Evolutionary conservation across 2,888 invertebrate genomes (phyloP).

Genomic region (Leptarthrus brevirostris): DNA sequence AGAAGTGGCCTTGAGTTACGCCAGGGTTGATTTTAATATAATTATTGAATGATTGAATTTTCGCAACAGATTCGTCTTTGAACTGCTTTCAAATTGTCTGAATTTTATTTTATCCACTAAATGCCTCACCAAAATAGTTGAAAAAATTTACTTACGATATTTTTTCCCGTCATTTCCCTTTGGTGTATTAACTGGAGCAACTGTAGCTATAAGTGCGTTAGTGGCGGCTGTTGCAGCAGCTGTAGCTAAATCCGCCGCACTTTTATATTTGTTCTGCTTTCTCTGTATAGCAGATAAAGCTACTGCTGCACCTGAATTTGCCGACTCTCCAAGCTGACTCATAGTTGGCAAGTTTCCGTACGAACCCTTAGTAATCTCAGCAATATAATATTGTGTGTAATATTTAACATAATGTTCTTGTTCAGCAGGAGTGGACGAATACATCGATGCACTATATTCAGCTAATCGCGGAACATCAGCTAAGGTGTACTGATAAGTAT

Average conservation of each 20-base stretch:
- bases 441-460: constrained; percentile 80
- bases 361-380: constrained; percentile 63
- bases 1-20: too few relatives aligned
- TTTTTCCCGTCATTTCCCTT: constrained; percentile 75
- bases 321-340: constrained; percentile 65
- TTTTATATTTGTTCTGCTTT: constrained; percentile 60
- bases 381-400: constrained; percentile 78
- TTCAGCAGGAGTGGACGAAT: constrained; percentile 78
- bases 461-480: constrained; percentile 79
- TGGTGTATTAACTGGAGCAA: constrained; percentile 67
- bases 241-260: constrained; percentile 59
- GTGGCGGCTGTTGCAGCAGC: constrained; percentile 63
- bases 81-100: too few relatives aligned
- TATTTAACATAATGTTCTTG: constrained; percentile 78
- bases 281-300: constrained; percentile 84
- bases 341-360: constrained; percentile 60
- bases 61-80: too few relatives aligned
- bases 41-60: too few relatives aligned
- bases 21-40: too few relatives aligned
- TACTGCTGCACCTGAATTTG: constrained; percentile 88
- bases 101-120: too few relatives aligned
- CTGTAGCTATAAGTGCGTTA: constrained; percentile 65
- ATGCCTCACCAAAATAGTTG: too few relatives aligned
- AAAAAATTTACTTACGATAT: constrained; percentile 71
- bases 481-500: constrained; percentile 67